Conservation (phyloP, 2,797 vertebrate genomes). For the Aulostomus chinensis region DNA sequence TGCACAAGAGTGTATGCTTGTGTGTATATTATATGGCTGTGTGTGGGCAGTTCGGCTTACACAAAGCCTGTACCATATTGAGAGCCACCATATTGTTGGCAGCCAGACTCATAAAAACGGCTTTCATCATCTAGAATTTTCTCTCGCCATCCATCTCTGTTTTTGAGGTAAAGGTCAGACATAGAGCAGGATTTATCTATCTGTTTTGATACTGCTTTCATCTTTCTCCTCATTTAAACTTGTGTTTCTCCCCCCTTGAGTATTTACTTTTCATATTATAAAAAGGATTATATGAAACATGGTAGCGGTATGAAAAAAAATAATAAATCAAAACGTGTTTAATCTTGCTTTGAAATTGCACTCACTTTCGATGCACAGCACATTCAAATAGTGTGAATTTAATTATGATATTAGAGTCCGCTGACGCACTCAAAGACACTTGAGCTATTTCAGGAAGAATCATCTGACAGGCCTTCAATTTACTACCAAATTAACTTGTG, state of each 20-base stretch:
- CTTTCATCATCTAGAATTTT: slow-evolving; percentile 38
- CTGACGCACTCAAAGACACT: not conserved
- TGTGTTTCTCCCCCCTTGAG: slow-evolving; percentile 6
- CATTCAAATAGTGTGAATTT: not conserved
- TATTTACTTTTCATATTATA: too few species aligned
- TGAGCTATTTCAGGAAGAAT: not conserved
- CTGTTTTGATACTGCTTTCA: slow-evolving; percentile 28
- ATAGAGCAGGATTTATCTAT: slow-evolving; percentile 30
- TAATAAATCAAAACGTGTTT: slow-evolving; percentile 10
- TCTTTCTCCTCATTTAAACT: slow-evolving; percentile 30
- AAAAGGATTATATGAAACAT: too few species aligned
- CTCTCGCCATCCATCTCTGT: slow-evolving; percentile 9
- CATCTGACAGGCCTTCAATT: not conserved
- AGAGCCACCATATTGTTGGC: slow-evolving; percentile 64
- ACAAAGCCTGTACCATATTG: slow-evolving; percentile 61
- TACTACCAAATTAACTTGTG: not conserved
- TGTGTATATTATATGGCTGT: slow-evolving; percentile 19
- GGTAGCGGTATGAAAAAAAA: not conserved
- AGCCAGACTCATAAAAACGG: slow-evolving; percentile 35
- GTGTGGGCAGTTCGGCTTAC: slow-evolving; percentile 60
- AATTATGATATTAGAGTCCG: not conserved
- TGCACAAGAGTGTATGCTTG: slow-evolving; percentile 13
- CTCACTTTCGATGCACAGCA: too few species aligned
- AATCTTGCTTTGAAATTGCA: not conserved
- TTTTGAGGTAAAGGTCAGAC: slow-evolving; percentile 51